Conservation (phyloP, 2,888 invertebrate species). For the Palloptera scutellata region DNA sequence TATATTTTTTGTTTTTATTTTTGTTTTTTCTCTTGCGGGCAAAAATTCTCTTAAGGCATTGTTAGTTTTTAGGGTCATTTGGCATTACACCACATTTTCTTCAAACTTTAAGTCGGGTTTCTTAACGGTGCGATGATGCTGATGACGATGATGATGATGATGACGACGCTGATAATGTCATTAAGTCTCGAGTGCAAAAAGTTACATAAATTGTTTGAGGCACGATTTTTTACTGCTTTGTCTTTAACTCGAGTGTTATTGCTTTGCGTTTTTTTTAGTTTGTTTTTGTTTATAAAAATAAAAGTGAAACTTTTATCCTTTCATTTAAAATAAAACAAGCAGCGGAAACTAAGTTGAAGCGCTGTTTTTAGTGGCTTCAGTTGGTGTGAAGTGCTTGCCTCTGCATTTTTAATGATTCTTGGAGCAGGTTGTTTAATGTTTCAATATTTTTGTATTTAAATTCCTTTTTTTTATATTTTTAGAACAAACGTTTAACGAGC, state of each 20-base stretch:
- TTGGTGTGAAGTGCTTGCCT: no score
- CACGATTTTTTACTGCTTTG: conserved; percentile 37
- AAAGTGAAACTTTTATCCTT: no score
- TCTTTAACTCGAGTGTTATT: no score
- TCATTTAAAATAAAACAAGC: no score
- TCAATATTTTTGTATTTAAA: no score
- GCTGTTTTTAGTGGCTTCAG: no score
- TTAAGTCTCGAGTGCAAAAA: conserved; percentile 36
- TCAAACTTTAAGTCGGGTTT: not conserved
- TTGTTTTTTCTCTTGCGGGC: not conserved
- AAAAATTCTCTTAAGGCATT: conserved; percentile 23
- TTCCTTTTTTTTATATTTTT: not conserved
- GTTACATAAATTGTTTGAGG: conserved; percentile 42
- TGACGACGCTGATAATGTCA: conserved; percentile 34
- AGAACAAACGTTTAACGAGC: no score
- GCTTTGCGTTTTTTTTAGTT: no score
- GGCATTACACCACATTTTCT: conserved; percentile 9
- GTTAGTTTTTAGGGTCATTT: conserved; percentile 33
- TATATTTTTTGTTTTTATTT: conserved; percentile 1
- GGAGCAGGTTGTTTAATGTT: no score
- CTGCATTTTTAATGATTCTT: no score
- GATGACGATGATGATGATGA: conserved; percentile 5
- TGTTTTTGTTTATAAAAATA: no score
- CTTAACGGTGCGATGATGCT: conserved; percentile 24
- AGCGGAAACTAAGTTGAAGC: no score